Base-by-base conservation (phyloP, 2,888 invertebrate genomes). In the Melinopterus prodromus region DNA sequence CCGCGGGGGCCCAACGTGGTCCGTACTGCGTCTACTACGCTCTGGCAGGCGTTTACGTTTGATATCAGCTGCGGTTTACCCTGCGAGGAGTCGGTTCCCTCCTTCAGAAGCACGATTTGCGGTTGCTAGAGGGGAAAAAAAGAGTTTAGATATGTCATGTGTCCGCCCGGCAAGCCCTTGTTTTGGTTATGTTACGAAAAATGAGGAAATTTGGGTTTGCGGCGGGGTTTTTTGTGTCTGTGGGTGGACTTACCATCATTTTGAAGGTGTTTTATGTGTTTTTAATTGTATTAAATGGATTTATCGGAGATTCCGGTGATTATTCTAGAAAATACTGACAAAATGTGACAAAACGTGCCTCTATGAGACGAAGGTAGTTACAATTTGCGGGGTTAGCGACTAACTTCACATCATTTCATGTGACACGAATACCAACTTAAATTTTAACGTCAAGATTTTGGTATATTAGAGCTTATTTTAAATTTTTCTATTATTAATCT, bases 1-100 rank as follows among this genome's bases (percentile, higher is more conserved):
- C 99, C 99, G 37, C 99, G 93, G 6, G 99, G 99, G 72, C 99
- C 99, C 71, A 99, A 92, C 0, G 99, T 99, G 0, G 99, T 99
- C 80, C 99, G 94, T 82, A 99, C 98, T 70, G 98, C 96, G 91
- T 99, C 99, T 0, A 97, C 98, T 53, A 99, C 95, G 7, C 94
- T 92, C 89, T 98, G 97, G 89, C 99, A 99, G 26, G 99, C 99
- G 92, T 97, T 99, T 89, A 99, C 99, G 90, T 99, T 99, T 78
- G 98, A 98, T 85, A 99, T 93, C 81, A 99, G 92, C 90, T 99
- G 99, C 0, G 97, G 95, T 88, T 97, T 98, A 82, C 99, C 99
- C 90, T 99, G 99, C 0, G 95, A 94, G 86, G 95, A 93, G 89
- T 99, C 99, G 5, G 99, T 99, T 82, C 99, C 99, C 90, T 99